Conservation (phyloP, 2,113 vertebrate species). For the Himantopus leucocephalus region DNA sequence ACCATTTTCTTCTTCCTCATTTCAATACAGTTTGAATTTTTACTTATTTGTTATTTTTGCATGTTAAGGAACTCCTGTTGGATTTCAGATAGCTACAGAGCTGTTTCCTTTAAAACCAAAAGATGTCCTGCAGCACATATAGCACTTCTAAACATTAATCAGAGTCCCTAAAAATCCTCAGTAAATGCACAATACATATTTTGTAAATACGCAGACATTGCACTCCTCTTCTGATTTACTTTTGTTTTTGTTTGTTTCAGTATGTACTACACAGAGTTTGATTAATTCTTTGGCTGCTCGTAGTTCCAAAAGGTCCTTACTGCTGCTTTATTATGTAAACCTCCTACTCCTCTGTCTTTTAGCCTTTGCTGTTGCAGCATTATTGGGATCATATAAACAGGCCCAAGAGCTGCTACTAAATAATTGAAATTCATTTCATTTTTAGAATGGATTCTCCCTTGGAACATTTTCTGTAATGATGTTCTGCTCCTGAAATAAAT, state of each 20-base stretch:
- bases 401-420: neutral
- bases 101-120: neutral
- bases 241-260: neutral
- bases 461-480: neutral
- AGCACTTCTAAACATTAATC: neutral
- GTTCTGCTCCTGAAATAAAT: neutral
- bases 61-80: neutral
- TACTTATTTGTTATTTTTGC: neutral
- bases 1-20: neutral
- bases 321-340: conserved; percentile 9
- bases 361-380: neutral
- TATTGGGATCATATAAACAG: neutral
- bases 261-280: neutral
- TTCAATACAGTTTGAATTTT: neutral
- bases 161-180: neutral
- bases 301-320: neutral
- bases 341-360: neutral
- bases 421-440: conserved; percentile 33
- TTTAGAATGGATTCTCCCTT: conserved; percentile 18
- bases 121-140: neutral
- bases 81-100: neutral
- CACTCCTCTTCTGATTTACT: neutral
- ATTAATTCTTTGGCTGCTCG: neutral
- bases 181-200: neutral
- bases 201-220: neutral